A percentile compares a stretch with the other conserved stretches of the same genome.
phyloP scores from a whole-genome alignment of 2,888 invertebrate species.

The Eristalis intricaria region DNA sequence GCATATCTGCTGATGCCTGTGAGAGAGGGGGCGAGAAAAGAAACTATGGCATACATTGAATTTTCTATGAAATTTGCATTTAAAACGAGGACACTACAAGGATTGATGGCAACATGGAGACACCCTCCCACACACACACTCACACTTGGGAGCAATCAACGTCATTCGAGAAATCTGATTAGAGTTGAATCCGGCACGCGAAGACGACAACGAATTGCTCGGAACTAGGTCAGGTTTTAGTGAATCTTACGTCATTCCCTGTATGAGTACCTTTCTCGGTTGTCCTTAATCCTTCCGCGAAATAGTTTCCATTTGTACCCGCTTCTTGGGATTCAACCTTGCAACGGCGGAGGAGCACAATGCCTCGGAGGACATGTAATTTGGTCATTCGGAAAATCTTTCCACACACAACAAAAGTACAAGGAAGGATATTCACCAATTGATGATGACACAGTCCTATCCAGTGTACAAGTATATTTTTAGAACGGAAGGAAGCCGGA shows the following conservation, averaged over 20 bases:
- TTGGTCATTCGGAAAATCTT: conserved; percentile 35
- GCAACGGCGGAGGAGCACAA: conserved; percentile 28
- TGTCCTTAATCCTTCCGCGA: conserved; percentile 41
- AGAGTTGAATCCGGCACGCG: conserved; percentile 21
- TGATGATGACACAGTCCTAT: conserved; percentile 18
- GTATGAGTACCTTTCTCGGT: background rate
- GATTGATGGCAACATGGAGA: conserved; percentile 6
- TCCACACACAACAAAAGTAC: background rate
- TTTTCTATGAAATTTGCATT: conserved; percentile 55
- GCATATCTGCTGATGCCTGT: conserved; percentile 64
- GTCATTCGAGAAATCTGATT: conserved; percentile 39
- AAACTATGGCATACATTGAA: conserved; percentile 7
- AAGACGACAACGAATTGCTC: background rate
- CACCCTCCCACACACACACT: background rate
- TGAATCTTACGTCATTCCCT: background rate
- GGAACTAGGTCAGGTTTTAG: conserved; percentile 41
- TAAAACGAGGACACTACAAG: conserved; percentile 17
- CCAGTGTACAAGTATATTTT: conserved; percentile 2
- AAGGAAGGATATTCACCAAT: conserved; percentile 16
- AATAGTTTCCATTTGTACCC: background rate
- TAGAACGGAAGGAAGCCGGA: conserved; percentile 27
- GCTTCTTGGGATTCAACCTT: conserved; percentile 11
- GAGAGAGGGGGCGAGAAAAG: background rate
- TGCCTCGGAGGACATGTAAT: conserved; percentile 26
- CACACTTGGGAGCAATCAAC: background rate